Conservation (phyloP, 2,113 vertebrate species). For the Callospermophilus lateralis region DNA sequence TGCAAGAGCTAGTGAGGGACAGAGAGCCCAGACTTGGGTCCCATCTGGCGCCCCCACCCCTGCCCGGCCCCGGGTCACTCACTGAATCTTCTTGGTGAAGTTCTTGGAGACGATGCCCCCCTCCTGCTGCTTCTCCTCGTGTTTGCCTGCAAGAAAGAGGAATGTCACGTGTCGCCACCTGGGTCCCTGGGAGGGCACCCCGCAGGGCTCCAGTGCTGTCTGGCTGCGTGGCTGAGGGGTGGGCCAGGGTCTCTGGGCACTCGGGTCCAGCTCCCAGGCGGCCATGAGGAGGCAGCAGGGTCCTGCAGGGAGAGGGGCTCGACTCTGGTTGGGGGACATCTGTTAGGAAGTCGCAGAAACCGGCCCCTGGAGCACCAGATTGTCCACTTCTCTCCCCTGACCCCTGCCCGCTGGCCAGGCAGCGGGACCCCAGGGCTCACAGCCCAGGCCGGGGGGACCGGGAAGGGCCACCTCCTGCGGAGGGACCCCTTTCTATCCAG, state of each 20-base stretch:
- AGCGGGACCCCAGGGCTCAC: background rate
- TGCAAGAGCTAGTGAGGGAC: background rate
- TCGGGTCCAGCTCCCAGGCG: too few species aligned
- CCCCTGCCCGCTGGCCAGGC: too few species aligned
- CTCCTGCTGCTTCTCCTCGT: constrained; percentile 98
- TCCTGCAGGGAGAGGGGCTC: too few species aligned
- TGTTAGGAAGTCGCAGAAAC: background rate
- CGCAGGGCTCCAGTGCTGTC: background rate
- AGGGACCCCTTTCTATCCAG: too few species aligned
- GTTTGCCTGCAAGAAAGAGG: constrained; percentile 90
- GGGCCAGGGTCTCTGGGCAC: too few species aligned
- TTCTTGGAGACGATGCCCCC: constrained; percentile 99
- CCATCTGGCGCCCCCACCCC: fast-evolving
- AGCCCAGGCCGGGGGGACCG: background rate
- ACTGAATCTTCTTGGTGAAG: constrained; percentile 99
- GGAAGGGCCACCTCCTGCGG: fast-evolving
- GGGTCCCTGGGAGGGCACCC: fast-evolving
- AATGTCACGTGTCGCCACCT: constrained; percentile 54
- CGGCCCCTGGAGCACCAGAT: fast-evolving
- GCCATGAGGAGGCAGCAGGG: background rate
- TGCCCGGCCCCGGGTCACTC: constrained; percentile 84
- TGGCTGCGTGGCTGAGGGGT: background rate
- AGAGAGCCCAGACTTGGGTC: background rate
- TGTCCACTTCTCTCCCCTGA: background rate
- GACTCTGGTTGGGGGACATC: fast-evolving